Conservation (phyloP, 2,888 invertebrate species). For the Meghimatium bilineatum region DNA sequence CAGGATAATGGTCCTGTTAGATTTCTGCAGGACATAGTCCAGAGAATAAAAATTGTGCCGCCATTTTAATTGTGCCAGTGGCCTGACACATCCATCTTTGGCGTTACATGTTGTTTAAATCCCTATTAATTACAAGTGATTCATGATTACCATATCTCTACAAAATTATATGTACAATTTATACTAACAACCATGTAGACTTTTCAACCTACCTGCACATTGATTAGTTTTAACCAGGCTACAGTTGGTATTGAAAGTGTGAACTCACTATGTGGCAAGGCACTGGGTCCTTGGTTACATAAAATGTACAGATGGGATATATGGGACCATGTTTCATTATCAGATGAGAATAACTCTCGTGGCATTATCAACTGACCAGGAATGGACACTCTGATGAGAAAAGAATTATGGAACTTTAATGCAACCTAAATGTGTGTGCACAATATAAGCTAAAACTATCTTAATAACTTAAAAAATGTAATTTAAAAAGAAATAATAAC, state of each 20-base stretch:
- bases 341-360: background rate
- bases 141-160: too few species aligned
- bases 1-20: too few species aligned
- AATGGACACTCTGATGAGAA: constrained; percentile 52
- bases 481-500: too few species aligned
- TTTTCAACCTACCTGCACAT: constrained; percentile 40
- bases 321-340: constrained; percentile 34
- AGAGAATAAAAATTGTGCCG: too few species aligned
- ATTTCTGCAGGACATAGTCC: too few species aligned
- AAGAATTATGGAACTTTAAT: background rate
- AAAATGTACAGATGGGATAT: constrained; percentile 58
- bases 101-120: too few species aligned
- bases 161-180: background rate
- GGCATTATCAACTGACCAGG: constrained; percentile 54
- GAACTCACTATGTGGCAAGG: constrained; percentile 55
- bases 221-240: constrained; percentile 34
- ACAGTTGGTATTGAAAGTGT: constrained; percentile 49
- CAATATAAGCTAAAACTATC: background rate
- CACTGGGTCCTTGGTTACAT: constrained; percentile 62
- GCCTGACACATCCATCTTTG: too few species aligned
- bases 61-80: too few species aligned
- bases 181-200: background rate
- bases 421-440: background rate
- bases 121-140: too few species aligned
- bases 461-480: too few species aligned